These are phyloP conservation scores for Lipotes vexillifer DNA, from an alignment of 2,113 vertebrate genomes.

Conservation along the genomic window DNA sequence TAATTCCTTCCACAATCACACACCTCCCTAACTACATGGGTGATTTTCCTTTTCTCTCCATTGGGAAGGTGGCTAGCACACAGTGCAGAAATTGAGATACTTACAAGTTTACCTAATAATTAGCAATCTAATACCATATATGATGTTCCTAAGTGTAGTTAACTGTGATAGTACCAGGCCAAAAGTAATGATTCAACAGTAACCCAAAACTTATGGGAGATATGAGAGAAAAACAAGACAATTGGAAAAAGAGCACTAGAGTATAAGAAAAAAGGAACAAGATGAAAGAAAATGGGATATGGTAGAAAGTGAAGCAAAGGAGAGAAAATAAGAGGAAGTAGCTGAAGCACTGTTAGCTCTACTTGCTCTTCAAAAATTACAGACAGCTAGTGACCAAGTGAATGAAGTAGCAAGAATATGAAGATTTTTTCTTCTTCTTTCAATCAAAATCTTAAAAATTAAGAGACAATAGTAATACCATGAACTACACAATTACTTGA, in stretches of 20 bases:
- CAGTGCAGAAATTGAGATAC: neutral
- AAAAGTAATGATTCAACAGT: neutral
- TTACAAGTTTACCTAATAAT: neutral
- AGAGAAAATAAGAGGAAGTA: neutral
- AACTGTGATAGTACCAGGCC: neutral
- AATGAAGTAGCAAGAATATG: neutral
- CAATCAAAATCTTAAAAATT: conserved; percentile 1
- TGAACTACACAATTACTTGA: neutral
- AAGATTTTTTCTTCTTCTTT: neutral
- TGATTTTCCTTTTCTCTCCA: neutral
- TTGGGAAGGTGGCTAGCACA: neutral
- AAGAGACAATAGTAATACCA: neutral
- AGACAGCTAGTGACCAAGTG: neutral
- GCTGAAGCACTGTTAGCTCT: neutral
- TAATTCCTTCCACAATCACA: neutral
- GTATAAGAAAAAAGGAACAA: neutral
- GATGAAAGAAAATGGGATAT: neutral
- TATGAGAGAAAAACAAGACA: neutral
- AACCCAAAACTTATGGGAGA: neutral
- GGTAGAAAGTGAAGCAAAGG: neutral
- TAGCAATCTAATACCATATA: neutral
- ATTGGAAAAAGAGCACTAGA: neutral
- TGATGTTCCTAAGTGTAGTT: neutral
- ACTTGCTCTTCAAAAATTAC: neutral
- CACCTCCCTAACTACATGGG: neutral